Base-by-base conservation (phyloP, 2,888 invertebrate genomes). In the Thecocarcelia acutangulata region DNA sequence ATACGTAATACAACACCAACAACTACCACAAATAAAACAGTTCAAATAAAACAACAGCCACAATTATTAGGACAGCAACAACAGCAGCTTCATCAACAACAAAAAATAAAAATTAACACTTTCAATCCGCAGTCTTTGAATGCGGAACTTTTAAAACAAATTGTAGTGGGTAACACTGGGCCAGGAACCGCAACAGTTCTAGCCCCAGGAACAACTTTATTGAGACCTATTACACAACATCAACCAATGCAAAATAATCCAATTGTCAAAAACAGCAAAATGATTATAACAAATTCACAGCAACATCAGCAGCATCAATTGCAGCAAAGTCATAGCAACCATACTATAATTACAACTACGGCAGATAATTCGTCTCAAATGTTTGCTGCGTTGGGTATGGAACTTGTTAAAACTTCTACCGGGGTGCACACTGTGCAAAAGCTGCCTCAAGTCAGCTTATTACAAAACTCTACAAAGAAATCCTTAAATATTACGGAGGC, bases 121-220 rank as follows among this genome's bases (percentile, higher is more conserved):
- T 40, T 50, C 40, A 70, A 64, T 58, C 56, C 72, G 12, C 59
- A 79, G 54, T n/a, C 64, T 24, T 54, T 76, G 8, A 83, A 83
- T 72, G 63, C 73, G 0, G 85, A 84, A 33, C 46, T 83, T 11
- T 76, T 84, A 15, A 85, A 85, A 70, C 80, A 84, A 80, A 83
- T 84, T 12, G 70, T 84, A 11, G 78, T 82, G 40, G 83, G 84
- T 44, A 77, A 68, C 13, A n/a, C 77, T 24, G 15, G 19, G 4
- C 6, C 56, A 68, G 44, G 68, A 56, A 15, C 54, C 37, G 8
- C 69, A 24, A 44, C 56, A 19, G 72, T 44, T 1, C 33, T 66
- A 56, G 37, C 79, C 11, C 54, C 73, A 28, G 69, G 80, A 24
- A 68, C 75, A 68, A 70, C 76, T n/a, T 42, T 74, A 17, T 64